Conservation (phyloP, 2,888 invertebrate genomes). For the Meloe dianella region DNA sequence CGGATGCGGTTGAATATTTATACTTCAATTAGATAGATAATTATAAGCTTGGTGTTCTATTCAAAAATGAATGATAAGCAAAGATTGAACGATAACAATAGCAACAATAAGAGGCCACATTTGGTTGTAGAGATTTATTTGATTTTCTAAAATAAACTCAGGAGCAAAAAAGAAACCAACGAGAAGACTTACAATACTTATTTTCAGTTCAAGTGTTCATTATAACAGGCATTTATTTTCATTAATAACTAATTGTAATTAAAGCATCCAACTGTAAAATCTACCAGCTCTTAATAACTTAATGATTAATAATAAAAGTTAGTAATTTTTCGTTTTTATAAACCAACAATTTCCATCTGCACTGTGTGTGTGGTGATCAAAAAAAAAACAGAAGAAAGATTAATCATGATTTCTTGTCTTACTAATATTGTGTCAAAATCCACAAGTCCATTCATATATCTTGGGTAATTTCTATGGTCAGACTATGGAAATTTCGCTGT, state of each 20-base stretch:
- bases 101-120: too few relatives aligned
- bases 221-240: neutral
- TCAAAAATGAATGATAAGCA: too few relatives aligned
- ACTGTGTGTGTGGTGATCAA: neutral
- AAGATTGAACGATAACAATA: too few relatives aligned
- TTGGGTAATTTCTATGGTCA: neutral
- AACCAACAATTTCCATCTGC: neutral
- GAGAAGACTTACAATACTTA: too few relatives aligned
- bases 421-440: neutral
- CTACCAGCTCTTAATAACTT: neutral
- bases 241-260: conserved; percentile 1
- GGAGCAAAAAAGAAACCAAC: too few relatives aligned
- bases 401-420: neutral
- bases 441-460: neutral
- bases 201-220: neutral
- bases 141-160: neutral
- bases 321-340: neutral
- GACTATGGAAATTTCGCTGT: neutral
- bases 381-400: neutral
- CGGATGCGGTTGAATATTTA: neutral
- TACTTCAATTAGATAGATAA: too few relatives aligned
- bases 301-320: neutral
- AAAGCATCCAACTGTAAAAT: neutral
- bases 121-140: too few relatives aligned
- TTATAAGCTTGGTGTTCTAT: too few relatives aligned